phyloP scores from a whole-genome alignment of 2,888 invertebrate genomes.

The Leptothorax acervorum region DNA sequence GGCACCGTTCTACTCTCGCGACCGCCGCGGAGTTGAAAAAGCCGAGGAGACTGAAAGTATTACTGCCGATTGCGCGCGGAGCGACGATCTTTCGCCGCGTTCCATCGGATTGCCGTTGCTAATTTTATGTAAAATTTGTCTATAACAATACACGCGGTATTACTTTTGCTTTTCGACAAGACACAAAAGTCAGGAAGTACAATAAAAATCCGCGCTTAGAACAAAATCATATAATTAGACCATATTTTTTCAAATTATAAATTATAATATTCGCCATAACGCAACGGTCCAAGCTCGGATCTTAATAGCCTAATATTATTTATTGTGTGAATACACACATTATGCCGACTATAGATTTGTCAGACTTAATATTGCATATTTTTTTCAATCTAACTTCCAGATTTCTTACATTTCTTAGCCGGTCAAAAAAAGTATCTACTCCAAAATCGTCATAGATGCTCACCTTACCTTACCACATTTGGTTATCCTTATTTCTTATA shows the following conservation, averaged over 20 bases:
- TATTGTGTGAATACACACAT: no score
- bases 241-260: no score
- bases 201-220: no score
- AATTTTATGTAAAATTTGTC: no score
- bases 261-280: no score
- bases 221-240: no score
- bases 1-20: constrained; percentile 40
- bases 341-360: no score
- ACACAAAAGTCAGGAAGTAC: not conserved
- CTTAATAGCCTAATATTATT: no score
- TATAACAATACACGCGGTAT: no score
- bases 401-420: not conserved
- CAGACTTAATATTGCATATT: not conserved
- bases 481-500: not conserved
- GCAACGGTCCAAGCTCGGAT: no score
- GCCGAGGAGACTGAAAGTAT: constrained; percentile 28
- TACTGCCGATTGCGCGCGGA: no score
- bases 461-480: not conserved
- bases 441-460: not conserved
- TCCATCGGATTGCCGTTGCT: not conserved
- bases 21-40: not conserved
- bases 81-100: not conserved
- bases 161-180: not conserved
- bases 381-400: not conserved
- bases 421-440: not conserved